Evolutionary conservation across 1,140 invertebrate genomes (phyloP), one percentile per base, ranked within the genome.

Genomic region (Caenorhabditis tropicalis): DNA sequence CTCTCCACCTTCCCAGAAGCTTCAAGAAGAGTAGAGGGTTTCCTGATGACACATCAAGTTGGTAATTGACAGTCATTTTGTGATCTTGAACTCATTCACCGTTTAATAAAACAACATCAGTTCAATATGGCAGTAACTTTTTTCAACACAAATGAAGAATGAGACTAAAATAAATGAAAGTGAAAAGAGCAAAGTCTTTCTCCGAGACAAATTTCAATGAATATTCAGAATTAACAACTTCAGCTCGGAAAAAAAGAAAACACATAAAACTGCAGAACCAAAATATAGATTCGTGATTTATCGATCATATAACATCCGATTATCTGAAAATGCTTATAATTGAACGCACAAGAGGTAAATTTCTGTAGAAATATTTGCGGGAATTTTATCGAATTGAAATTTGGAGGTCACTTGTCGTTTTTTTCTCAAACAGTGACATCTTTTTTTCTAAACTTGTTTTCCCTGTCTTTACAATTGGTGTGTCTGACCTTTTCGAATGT

Each of bases 31-130:
- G 49, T 39, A 79, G 46, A 10, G 83, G 74, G 24, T 51, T 80
- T 24, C 49, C 51, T 3, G 74, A 80, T 2, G 83, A 85, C 1
- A 85, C 83, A 39, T 31, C 31, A 2, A 85, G 39, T 39, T 85
- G 81, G 31, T 85, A 85, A 29, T 81, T 85, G 0, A 85, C 83
- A 4, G 83, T 85, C 83, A 85, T 85, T 33, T 46, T 33, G n/a
- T n/a, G n/a, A n/a, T n/a, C n/a, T n/a, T n/a, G n/a, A n/a, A n/a
- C 27, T 56, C 53, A 5, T 56, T 56, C 53, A 43, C n/a, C n/a
- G n/a, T n/a, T n/a, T n/a, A n/a, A n/a, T n/a, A 58, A 31, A 58
- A 29, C 1, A 36, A 36, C 4, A 33, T 12, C 7, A 27, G 53
- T 15, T 51, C n/a, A 19, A n/a, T 16, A 16, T 3, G 9, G 21